Evolutionary conservation across 2,797 vertebrate genomes (phyloP).

Genomic region (Chanos chanos): DNA sequence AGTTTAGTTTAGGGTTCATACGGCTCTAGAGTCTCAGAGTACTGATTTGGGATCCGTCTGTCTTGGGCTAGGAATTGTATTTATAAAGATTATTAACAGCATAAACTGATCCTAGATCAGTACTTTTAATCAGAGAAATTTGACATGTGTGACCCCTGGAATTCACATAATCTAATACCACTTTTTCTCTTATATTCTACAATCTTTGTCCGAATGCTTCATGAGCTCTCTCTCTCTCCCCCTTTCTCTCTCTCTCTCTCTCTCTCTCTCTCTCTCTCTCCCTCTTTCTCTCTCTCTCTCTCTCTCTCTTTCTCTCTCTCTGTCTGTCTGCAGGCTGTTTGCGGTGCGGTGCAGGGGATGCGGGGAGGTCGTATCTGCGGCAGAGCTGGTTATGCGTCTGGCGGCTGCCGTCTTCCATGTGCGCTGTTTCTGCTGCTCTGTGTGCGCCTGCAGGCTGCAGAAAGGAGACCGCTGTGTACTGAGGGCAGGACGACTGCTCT

Average conservation of each 20-base stretch:
- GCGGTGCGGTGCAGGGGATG: constrained; percentile 86
- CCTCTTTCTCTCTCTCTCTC: not conserved
- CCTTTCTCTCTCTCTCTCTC: not conserved
- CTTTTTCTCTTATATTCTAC: too few relatives aligned
- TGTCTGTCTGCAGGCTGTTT: constrained; percentile 74
- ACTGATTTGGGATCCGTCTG: too few relatives aligned
- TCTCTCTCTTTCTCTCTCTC: constrained; percentile 6
- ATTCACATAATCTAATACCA: too few relatives aligned
- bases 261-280: not conserved
- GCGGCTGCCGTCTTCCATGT: constrained; percentile 90
- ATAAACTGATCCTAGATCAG: too few relatives aligned
- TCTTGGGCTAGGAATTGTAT: too few relatives aligned
- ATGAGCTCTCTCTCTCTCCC: constrained; percentile 1
- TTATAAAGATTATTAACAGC: too few relatives aligned
- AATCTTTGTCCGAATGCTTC: too few relatives aligned
- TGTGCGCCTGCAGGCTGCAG: constrained; percentile 87
- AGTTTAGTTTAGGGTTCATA: too few relatives aligned
- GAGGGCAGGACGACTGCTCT: constrained; percentile 88
- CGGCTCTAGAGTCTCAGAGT: too few relatives aligned
- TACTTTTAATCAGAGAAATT: too few relatives aligned
- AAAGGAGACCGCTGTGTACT: constrained; percentile 92
- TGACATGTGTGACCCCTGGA: too few relatives aligned
- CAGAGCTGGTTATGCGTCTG: constrained; percentile 90
- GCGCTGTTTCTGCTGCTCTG: constrained; percentile 91
- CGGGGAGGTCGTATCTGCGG: constrained; percentile 78